Percentiles rank a stretch among this genome's conserved stretches.
Evolutionary conservation across 2,888 invertebrate genomes (phyloP).

Genomic region (Amphipyra tragopoginis): DNA sequence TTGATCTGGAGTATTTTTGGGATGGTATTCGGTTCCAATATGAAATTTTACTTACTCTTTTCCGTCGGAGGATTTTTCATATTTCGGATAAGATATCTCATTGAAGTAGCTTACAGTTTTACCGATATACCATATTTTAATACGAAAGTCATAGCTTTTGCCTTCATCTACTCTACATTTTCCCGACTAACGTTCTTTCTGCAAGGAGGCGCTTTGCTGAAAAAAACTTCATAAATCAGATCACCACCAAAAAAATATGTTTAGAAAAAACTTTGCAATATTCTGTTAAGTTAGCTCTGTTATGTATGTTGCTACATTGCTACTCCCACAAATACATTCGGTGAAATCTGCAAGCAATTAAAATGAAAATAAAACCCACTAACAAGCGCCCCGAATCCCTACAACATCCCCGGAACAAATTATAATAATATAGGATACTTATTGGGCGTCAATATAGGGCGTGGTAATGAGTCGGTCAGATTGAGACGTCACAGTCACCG

Average conservation of each 20-base stretch:
- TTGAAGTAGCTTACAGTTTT: too few relatives aligned
- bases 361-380: slow-evolving; percentile 30
- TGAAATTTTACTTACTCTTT: not conserved
- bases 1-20: slow-evolving; percentile 43
- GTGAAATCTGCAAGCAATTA: not conserved
- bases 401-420: slow-evolving; percentile 54
- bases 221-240: too few relatives aligned
- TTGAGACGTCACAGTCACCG: slow-evolving; percentile 84
- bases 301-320: not conserved
- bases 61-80: too few relatives aligned
- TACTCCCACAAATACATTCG: not conserved
- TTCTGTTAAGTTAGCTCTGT: too few relatives aligned
- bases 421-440: slow-evolving; percentile 58
- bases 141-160: too few relatives aligned
- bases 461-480: slow-evolving; percentile 70
- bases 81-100: too few relatives aligned
- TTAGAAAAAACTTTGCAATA: too few relatives aligned
- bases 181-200: too few relatives aligned
- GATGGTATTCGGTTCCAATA: slow-evolving; percentile 20
- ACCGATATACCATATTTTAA: too few relatives aligned
- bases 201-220: too few relatives aligned
- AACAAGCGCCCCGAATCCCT: slow-evolving; percentile 41
- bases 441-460: slow-evolving; percentile 58
- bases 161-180: too few relatives aligned
- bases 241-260: too few relatives aligned